A percentile compares a stretch with the other conserved stretches of the same genome.
phyloP scores from a whole-genome alignment of 2,888 invertebrate genomes.

The Argyresthia goedartella region DNA sequence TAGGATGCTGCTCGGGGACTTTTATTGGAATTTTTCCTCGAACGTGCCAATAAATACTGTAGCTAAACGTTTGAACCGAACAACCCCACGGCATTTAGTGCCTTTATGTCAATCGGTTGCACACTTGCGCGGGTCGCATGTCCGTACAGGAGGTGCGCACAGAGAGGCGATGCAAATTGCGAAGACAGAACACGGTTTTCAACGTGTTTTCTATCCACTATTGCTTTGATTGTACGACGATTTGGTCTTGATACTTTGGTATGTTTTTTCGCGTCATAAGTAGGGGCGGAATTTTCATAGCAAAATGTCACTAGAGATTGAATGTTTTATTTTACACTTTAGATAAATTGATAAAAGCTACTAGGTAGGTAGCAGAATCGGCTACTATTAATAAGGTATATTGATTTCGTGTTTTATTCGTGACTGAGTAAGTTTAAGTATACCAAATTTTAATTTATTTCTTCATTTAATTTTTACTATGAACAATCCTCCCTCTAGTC shows the following conservation, averaged over 20 bases:
- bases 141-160: conserved; percentile 20
- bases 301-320: too few species aligned
- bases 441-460: too few species aligned
- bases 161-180: conserved; percentile 51
- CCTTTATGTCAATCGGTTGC: conserved; percentile 49
- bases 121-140: background rate
- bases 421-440: too few species aligned
- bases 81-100: conserved; percentile 54
- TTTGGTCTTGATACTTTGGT: conserved; percentile 22
- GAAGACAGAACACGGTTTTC: conserved; percentile 54
- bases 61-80: conserved; percentile 40
- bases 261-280: background rate
- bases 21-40: conserved; percentile 67
- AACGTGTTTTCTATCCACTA: conserved; percentile 65
- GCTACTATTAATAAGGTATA: too few species aligned
- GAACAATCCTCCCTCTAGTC: too few species aligned
- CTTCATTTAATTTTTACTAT: too few species aligned
- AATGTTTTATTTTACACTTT: too few species aligned
- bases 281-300: background rate
- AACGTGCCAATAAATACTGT: conserved; percentile 65
- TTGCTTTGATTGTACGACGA: conserved; percentile 24
- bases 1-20: conserved; percentile 30
- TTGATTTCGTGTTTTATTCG: too few species aligned
- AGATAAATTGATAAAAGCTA: too few species aligned
- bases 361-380: too few species aligned